Evolutionary conservation across 2,113 vertebrate species (phyloP).

Genomic region (Austrofundulus limnaeus): DNA sequence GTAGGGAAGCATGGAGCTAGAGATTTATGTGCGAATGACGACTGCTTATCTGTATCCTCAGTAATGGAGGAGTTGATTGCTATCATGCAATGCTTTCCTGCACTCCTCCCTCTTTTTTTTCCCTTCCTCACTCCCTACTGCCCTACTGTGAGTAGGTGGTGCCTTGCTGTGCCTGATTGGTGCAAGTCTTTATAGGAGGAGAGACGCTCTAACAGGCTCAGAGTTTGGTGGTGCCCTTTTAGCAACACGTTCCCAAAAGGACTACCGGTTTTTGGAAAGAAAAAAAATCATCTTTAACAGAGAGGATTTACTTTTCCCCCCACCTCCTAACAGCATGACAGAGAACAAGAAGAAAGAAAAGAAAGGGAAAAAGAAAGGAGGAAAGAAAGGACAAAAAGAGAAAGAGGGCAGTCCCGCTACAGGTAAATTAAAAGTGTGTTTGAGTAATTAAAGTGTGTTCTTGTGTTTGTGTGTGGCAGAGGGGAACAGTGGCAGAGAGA

Average conservation of each 20-base stretch:
- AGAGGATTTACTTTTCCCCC: constrained; percentile 77
- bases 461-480: constrained; percentile 23
- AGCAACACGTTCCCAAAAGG: constrained; percentile 73
- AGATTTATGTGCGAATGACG: constrained; percentile 14
- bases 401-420: constrained; percentile 56
- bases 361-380: constrained; percentile 74
- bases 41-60: constrained; percentile 2
- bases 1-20: not conserved
- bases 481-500: constrained; percentile 18
- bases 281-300: constrained; percentile 35
- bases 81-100: constrained; percentile 75
- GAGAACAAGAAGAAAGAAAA: constrained; percentile 74
- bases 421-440: constrained; percentile 74
- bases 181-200: constrained; percentile 81
- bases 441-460: constrained; percentile 9
- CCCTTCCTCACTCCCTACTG: constrained; percentile 45
- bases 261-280: constrained; percentile 70
- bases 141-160: constrained; percentile 78
- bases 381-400: constrained; percentile 69
- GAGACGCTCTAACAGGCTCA: constrained; percentile 75
- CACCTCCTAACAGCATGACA: constrained; percentile 75
- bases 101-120: constrained; percentile 25
- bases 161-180: constrained; percentile 76
- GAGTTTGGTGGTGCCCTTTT: constrained; percentile 73
- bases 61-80: constrained; percentile 77